Conservation (phyloP, 2,888 invertebrate genomes). For the Argynnis bischoffii region DNA sequence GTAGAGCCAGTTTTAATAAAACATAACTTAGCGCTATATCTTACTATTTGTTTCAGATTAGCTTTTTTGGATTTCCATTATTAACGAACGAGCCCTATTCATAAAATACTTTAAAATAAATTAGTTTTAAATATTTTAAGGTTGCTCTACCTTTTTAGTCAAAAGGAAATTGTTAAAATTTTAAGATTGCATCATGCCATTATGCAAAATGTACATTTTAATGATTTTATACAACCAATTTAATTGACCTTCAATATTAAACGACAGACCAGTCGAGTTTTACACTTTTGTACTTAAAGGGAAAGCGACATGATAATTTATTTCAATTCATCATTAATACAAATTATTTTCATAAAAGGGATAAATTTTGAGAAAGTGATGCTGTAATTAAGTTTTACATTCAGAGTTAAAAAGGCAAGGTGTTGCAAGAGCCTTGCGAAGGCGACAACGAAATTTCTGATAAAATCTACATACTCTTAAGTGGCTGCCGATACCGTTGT, state of each 20-base stretch:
- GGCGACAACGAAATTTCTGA: not conserved
- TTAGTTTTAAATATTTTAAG: no score
- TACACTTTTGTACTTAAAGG: slow-evolving; percentile 25
- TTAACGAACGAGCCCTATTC: no score
- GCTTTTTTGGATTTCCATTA: no score
- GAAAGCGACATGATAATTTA: slow-evolving; percentile 33
- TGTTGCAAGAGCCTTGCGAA: not conserved
- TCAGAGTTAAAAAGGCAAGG: slow-evolving; percentile 8
- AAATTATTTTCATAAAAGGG: slow-evolving; percentile 24
- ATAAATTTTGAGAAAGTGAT: slow-evolving; percentile 26
- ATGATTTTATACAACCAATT: slow-evolving; percentile 19
- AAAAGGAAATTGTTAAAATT: not conserved
- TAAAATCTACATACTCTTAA: not conserved
- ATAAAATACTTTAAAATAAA: no score
- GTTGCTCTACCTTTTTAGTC: not conserved
- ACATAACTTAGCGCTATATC: no score
- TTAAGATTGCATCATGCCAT: slow-evolving; percentile 10
- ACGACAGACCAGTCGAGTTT: slow-evolving; percentile 11
- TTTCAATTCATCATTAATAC: slow-evolving; percentile 37
- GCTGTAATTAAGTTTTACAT: slow-evolving; percentile 17
- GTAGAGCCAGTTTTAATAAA: no score
- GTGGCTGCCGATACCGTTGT: no score
- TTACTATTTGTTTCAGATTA: no score
- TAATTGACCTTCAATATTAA: slow-evolving; percentile 26
- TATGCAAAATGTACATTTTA: slow-evolving; percentile 9